Evolutionary conservation across 2,797 vertebrate species (phyloP).

Genomic region (Macroramphosus scolopax): DNA sequence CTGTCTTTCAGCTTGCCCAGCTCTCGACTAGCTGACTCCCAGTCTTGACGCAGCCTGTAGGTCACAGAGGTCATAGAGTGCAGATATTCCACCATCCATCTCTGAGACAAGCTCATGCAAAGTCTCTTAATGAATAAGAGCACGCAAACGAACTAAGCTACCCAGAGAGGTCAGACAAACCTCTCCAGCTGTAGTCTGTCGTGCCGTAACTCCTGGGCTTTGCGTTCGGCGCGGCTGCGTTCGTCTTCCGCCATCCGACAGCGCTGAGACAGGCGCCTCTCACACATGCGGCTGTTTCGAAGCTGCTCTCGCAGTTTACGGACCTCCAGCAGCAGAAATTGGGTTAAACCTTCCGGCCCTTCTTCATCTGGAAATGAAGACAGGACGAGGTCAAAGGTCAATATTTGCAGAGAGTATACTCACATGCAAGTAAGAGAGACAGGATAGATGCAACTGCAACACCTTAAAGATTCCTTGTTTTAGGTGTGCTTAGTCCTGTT

Average conservation of each 20-base stretch:
- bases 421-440: too few relatives aligned
- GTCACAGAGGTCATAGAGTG: slow-evolving; percentile 25
- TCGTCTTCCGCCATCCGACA: slow-evolving; percentile 87
- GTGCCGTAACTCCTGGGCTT: slow-evolving; percentile 81
- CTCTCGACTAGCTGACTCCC: slow-evolving; percentile 78
- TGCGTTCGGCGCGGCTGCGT: slow-evolving; percentile 78
- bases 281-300: slow-evolving; percentile 81
- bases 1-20: slow-evolving; percentile 87
- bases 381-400: not conserved
- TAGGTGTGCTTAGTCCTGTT: too few relatives aligned
- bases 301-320: slow-evolving; percentile 86
- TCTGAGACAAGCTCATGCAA: too few relatives aligned
- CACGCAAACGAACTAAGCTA: not conserved
- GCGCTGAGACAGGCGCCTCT: slow-evolving; percentile 87
- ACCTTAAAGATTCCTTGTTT: too few relatives aligned
- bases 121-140: too few relatives aligned
- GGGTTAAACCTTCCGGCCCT: slow-evolving; percentile 91
- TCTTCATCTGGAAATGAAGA: slow-evolving; percentile 83
- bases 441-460: too few relatives aligned
- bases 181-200: slow-evolving; percentile 83
- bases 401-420: too few relatives aligned
- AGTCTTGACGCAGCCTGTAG: slow-evolving; percentile 84
- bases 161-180: slow-evolving; percentile 35
- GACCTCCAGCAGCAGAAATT: slow-evolving; percentile 93
- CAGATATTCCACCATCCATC: too few relatives aligned